phyloP scores from a whole-genome alignment of 92 coral and sea anemone genomes.

The Porites evermanni region DNA sequence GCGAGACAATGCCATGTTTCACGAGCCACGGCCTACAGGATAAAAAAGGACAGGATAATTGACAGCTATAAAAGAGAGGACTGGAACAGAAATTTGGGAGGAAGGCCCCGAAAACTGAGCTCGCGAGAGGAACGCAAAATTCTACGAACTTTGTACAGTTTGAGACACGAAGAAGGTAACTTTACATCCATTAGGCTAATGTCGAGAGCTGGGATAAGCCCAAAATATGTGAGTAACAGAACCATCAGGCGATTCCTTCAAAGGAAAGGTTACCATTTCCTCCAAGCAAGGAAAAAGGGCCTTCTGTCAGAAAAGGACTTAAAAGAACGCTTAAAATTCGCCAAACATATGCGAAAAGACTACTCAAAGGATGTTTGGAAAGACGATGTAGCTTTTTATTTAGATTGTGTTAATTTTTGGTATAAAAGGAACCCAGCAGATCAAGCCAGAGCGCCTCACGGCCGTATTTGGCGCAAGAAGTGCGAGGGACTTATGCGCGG shows the following conservation, averaged over 20 bases:
- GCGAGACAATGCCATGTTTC: neutral
- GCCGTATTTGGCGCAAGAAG: constrained; percentile 33
- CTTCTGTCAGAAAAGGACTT: neutral
- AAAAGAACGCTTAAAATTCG: constrained; percentile 5
- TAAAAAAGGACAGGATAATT: neutral
- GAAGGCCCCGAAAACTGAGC: constrained; percentile 30
- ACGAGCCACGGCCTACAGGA: neutral
- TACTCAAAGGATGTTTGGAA: constrained; percentile 11
- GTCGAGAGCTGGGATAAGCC: constrained; percentile 23
- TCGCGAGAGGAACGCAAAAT: constrained; percentile 25
- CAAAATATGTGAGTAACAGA: constrained; percentile 12
- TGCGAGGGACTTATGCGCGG: neutral
- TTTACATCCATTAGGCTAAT: constrained; percentile 29
- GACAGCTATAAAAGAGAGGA: neutral
- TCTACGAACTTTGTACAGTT: constrained; percentile 7
- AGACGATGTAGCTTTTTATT: neutral
- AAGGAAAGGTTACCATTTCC: constrained; percentile 4
- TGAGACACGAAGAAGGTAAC: constrained; percentile 32
- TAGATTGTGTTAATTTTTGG: constrained; percentile 15
- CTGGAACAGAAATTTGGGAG: constrained; percentile 11
- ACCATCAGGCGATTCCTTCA: constrained; percentile 26
- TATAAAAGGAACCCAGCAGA: constrained; percentile 12
- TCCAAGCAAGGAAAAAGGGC: constrained; percentile 30
- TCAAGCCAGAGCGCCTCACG: constrained; percentile 23
- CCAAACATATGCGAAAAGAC: neutral